phyloP scores from a whole-genome alignment of 2,113 vertebrate genomes.

The Hippocampus guttulatus region DNA sequence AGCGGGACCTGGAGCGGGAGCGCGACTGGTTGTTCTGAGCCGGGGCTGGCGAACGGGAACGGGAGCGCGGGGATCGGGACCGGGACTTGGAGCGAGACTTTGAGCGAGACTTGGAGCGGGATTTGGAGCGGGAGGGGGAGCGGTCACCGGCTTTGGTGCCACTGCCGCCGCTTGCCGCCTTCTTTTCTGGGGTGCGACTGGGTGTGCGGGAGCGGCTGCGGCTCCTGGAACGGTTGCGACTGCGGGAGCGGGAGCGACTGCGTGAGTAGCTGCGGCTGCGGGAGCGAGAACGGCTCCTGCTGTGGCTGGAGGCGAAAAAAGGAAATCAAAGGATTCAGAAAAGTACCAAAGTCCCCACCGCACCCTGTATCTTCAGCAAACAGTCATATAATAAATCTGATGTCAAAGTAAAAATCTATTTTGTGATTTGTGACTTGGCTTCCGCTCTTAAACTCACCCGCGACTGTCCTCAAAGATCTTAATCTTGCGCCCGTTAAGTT shows the following conservation, averaged over 20 bases:
- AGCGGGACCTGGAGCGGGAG: constrained; percentile 11
- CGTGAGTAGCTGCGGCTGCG: constrained; percentile 73
- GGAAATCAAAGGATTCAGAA: neutral
- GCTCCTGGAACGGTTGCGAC: constrained; percentile 66
- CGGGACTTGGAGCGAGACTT: constrained; percentile 30
- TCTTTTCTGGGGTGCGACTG: constrained; percentile 75
- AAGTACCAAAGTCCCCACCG: neutral
- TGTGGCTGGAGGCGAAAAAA: constrained; percentile 39
- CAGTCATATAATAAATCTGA: too few relatives aligned
- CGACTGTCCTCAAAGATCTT: constrained; percentile 87
- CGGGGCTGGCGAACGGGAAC: neutral
- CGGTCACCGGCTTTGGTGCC: constrained; percentile 50
- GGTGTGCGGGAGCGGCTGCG: constrained; percentile 64
- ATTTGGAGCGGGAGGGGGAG: constrained; percentile 63
- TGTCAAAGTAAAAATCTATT: too few relatives aligned
- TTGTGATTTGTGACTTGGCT: too few relatives aligned
- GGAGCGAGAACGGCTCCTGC: constrained; percentile 71
- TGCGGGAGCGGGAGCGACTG: constrained; percentile 69
- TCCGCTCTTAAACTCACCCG: constrained; percentile 59
- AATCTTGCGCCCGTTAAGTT: constrained; percentile 86
- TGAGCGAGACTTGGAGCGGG: constrained; percentile 50
- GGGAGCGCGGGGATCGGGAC: constrained; percentile 2
- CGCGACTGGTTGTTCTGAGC: constrained; percentile 10
- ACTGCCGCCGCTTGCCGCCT: constrained; percentile 50
- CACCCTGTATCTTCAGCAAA: too few relatives aligned